Base-by-base conservation (phyloP, 2,888 invertebrate genomes). In the Eupithecia subfuscata region DNA sequence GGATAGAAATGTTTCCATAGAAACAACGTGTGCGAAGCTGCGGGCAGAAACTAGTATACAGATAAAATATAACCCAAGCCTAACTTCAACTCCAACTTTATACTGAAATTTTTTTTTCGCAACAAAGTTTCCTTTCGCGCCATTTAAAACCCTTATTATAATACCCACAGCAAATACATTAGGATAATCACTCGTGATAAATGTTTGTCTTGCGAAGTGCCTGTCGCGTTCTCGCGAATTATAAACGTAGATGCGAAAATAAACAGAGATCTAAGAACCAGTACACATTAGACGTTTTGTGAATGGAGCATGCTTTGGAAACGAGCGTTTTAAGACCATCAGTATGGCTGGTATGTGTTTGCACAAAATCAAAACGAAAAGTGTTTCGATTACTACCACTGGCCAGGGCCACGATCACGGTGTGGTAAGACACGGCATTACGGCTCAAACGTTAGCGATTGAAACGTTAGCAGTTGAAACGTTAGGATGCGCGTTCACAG, bases 121-220 rank as follows among this genome's bases (percentile, higher is more conserved):
- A 60, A 25, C 11, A 5, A 60, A 25, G 25, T 25, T 60, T 60
- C 6, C 60, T 60, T 60, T 60, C 25, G 25, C 60, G 1, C 22
- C 25, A 60, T 60, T 22, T 14, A 60, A 60, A 60, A 25, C 60
- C 5, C 60, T 60, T 60, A 60, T 25, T 25, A 14, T 12, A 25
- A 25, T 25, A 60, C 22, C 56, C 14, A 25, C 56, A 45, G 12
- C 40, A 73, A 25, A 73, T 64, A 74, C 68, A 69, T 78, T 67
- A 60, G 70, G 69, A 74, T 77, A 75, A 77, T 76, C 72, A 34
- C 74, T 22, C 60, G 60, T 70, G 64, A 75, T 75, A 75, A 77
- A 74, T 89, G 87, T 90, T 90, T 90, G 85, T 86, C 80, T 87
- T 85, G 84, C 85, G 78, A 88, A 90, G 89, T 86, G 86, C 85